Evolutionary conservation across 2,888 invertebrate genomes (phyloP), one percentile per base, ranked within the genome.

Genomic region (Pseudococcus longispinus): DNA sequence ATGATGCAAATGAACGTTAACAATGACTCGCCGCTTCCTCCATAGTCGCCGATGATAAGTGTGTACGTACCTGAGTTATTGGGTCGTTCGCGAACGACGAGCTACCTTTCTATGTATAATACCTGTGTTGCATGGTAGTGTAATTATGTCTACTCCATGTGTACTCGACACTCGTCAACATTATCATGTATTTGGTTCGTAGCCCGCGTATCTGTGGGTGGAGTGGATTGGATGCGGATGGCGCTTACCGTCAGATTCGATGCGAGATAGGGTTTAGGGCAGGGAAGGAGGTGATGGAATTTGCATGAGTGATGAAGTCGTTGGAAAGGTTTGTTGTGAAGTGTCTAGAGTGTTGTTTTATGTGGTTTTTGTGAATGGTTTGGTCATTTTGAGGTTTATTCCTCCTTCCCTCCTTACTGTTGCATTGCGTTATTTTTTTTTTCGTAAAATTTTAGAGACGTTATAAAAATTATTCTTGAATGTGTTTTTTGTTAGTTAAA

Each of bases 1-100:
- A 80, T 80, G 77, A 80, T 80, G 77, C 42, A 80, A 80, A 80
- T 80, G 42, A 80, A 80, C 77, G 77, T 80, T 80, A 80, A 80
- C 77, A 80, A 80, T 80, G 42, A 80, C 77, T 80, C 77, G 77
- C 32, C 77, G 77, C 77, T 80, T 80, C 77, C 77, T 70, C 15
- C 77, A 80, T 60, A 60, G 8, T 29, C 77, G 77, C 37, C 23
- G 77, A n/a, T 80, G 77, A 80, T 80, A 80, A 80, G 20, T 20
- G 15, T 42, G 20, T 80, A 77, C 77, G n/a, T n/a, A n/a, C n/a
- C n/a, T 37, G 77, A 80, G 42, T 20, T 20, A 80, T 42, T 42
- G 42, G 77, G 42, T 80, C 77, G 77, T 80, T 80, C 77, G 77
- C 77, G 77, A 80, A 80, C 77, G 77, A 80, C 77, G 77, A 80